These are phyloP conservation scores for Magallana angulata DNA, from an alignment of 1,140 invertebrate species.

Conservation along the genomic window DNA sequence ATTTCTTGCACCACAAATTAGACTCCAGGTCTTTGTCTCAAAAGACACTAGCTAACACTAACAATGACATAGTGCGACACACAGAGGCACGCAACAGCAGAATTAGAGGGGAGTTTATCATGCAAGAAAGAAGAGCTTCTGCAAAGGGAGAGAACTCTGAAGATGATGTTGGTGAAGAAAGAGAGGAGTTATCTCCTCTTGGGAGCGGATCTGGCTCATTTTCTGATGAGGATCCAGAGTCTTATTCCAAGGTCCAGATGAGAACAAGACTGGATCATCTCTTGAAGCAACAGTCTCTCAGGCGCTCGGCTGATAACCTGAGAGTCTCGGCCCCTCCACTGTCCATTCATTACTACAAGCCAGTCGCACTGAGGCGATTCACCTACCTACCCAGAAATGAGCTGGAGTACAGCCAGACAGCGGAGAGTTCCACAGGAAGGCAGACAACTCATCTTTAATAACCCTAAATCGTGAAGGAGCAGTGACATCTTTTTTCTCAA, in stretches of 20 bases:
- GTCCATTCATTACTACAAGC: conserved; percentile 23
- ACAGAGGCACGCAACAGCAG: background rate
- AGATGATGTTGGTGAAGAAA: background rate
- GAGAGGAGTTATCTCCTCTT: background rate
- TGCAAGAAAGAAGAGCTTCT: background rate
- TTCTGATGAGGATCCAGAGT: background rate
- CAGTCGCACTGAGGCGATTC: background rate
- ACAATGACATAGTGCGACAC: background rate
- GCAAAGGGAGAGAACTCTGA: background rate
- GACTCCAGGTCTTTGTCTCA: background rate
- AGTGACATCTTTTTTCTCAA: too few species aligned
- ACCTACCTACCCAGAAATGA: conserved; percentile 6
- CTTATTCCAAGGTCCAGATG: background rate
- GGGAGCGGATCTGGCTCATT: background rate
- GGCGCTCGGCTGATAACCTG: background rate
- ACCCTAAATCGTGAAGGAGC: background rate
- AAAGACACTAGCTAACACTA: background rate
- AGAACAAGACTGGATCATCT: background rate
- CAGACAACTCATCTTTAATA: background rate
- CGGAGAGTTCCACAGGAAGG: background rate
- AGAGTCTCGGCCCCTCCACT: background rate
- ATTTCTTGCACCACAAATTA: conserved; percentile 9
- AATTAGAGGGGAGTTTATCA: background rate
- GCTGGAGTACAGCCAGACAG: background rate
- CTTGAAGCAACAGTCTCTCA: background rate